phyloP scores from a whole-genome alignment of 2,113 vertebrate species.

The Sigmodon hispidus region DNA sequence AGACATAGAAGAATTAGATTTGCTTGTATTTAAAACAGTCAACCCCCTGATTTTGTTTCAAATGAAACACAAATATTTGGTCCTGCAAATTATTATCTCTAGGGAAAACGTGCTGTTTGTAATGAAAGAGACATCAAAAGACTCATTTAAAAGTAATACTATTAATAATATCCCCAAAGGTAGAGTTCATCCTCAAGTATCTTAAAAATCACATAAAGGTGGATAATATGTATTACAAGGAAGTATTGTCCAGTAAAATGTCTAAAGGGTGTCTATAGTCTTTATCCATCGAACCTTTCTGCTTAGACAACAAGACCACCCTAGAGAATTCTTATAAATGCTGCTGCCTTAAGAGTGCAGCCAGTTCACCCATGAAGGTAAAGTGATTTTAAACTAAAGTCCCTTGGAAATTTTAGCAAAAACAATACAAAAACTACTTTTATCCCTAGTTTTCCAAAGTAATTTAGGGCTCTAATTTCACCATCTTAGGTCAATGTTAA shows the following conservation, averaged over 20 bases:
- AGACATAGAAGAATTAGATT: slow-evolving; percentile 72
- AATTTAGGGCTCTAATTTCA: slow-evolving; percentile 48
- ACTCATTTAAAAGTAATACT: slow-evolving; percentile 70
- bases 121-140: slow-evolving; percentile 75
- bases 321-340: slow-evolving; percentile 18
- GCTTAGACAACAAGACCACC: slow-evolving; percentile 40
- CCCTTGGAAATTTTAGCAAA: slow-evolving; percentile 15
- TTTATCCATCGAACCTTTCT: slow-evolving; percentile 41
- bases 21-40: slow-evolving; percentile 77
- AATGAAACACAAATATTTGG: slow-evolving; percentile 75
- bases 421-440: slow-evolving; percentile 53
- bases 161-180: slow-evolving; percentile 71
- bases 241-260: slow-evolving; percentile 24
- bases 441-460: slow-evolving; percentile 13
- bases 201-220: slow-evolving; percentile 64
- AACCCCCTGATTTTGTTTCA: slow-evolving; percentile 69
- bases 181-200: slow-evolving; percentile 59
- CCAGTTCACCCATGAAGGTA: not conserved
- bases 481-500: slow-evolving; percentile 9
- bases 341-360: slow-evolving; percentile 16
- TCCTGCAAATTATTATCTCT: slow-evolving; percentile 68
- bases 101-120: slow-evolving; percentile 67
- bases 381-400: not conserved
- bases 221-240: slow-evolving; percentile 60
- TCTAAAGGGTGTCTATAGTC: slow-evolving; percentile 1